Conservation (phyloP, 2,888 invertebrate species). For the Celastrina argiolus region DNA sequence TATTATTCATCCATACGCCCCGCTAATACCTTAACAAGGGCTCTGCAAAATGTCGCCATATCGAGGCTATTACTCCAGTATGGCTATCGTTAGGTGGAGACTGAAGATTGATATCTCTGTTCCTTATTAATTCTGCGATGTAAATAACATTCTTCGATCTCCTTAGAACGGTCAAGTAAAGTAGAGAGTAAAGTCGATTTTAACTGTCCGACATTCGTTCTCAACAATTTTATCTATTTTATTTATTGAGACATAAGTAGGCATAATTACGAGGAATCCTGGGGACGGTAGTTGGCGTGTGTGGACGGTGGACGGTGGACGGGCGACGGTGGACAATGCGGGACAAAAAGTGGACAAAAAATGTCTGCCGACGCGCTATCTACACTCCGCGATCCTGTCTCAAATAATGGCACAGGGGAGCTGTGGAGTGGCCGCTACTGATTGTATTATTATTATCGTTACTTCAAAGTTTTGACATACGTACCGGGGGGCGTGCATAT, state of each 20-base stretch:
- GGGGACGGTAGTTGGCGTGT: slow-evolving; percentile 4
- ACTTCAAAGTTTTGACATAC: too few species aligned
- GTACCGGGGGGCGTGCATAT: too few species aligned
- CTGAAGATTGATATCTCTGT: slow-evolving; percentile 3
- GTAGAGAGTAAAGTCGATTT: not conserved
- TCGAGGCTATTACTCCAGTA: not conserved
- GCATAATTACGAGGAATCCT: slow-evolving; percentile 12
- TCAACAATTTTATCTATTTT: slow-evolving; percentile 20
- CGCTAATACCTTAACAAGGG: not conserved
- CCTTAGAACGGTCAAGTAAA: not conserved
- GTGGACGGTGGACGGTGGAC: not conserved
- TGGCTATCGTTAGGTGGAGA: not conserved
- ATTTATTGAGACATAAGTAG: slow-evolving; percentile 22
- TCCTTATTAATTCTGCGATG: not conserved
- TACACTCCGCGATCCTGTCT: slow-evolving; percentile 67
- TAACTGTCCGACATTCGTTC: slow-evolving; percentile 2
- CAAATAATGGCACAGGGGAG: slow-evolving; percentile 49
- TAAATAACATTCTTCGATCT: slow-evolving; percentile 2
- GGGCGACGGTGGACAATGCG: slow-evolving; percentile 54
- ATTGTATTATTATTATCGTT: too few species aligned
- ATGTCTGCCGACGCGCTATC: slow-evolving; percentile 69
- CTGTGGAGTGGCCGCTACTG: slow-evolving; percentile 43
- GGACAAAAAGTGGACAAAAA: slow-evolving; percentile 57
- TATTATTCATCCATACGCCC: not conserved
- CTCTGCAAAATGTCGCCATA: not conserved